Base-by-base conservation (phyloP, 2,113 vertebrate species). In the Stigmatopora nigra region DNA sequence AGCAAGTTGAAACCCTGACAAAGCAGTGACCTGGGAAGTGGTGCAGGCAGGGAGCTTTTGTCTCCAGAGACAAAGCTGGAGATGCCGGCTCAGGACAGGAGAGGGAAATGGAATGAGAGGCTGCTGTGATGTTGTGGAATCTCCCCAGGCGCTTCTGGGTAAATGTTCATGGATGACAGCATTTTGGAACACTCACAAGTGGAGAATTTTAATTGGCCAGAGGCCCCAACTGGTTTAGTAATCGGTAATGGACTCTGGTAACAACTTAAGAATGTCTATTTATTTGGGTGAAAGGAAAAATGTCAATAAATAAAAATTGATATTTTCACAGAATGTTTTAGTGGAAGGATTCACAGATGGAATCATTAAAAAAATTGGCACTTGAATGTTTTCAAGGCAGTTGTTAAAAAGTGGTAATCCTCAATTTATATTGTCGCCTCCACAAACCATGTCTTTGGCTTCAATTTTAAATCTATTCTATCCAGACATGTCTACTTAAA, bases 151-250 rank as follows among this genome's bases (percentile, higher is more conserved):
- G 80, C 74, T 90, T 87, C 79, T 86, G 88, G 86, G 83, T 89
- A 87, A 88, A 89, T 88, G 86, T 90, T 91, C 88, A 90, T 84
- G 87, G 89, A 87, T 91, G 90, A 88, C 88, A 82, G 86, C 82
- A 52, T 88, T 87, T 81, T 86, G 89, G 91, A 90, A 92, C 89
- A 84, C 86, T 89, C 81, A 84, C 86, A 87, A 89, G 85, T 82
- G 81, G 84, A 78, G 84, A 84, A 83, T 89, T 90, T 89, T 89
- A 89, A 90, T 89, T 90, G 87, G 84, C 84, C 71, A 62, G 79
- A 83, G 81, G 77, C 87, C 82, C 86, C 63, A 68, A 82, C 84
- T 88, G 85, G 81, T 88, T 89, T 88, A 74, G 80, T 76, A 82
- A 86, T 88, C 84, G 83, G 82, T 80, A 77, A 68, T 75, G 78